Conservation (phyloP, 1,140 invertebrate species). For the Drosophila bocqueti region DNA sequence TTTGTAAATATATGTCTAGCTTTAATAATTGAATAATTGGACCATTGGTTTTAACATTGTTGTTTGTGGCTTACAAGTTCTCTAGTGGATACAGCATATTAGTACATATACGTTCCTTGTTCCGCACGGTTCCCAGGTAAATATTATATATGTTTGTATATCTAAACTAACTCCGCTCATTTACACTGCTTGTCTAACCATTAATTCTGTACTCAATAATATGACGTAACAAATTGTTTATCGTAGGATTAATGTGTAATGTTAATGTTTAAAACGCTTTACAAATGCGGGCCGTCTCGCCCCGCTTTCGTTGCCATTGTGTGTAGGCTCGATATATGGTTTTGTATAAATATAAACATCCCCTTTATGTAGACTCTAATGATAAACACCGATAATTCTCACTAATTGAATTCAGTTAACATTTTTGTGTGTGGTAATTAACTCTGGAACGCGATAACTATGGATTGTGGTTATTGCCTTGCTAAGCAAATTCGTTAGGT, state of each 20-base stretch:
- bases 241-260: conserved; percentile 38
- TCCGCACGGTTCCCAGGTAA: conserved; percentile 78
- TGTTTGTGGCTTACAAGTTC: conserved; percentile 71
- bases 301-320: conserved; percentile 59
- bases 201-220: conserved; percentile 45
- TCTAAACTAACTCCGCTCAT: conserved; percentile 58
- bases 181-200: conserved; percentile 58
- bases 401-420: conserved; percentile 77
- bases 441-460: conserved; percentile 64
- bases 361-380: conserved; percentile 43
- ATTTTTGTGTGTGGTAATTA: conserved; percentile 44
- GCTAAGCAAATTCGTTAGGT: conserved; percentile 83
- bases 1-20: conserved; percentile 31
- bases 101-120: conserved; percentile 54
- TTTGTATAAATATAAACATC: conserved; percentile 45
- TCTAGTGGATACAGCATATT: conserved; percentile 49
- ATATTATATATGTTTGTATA: conserved; percentile 42
- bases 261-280: conserved; percentile 70
- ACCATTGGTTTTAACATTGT: conserved; percentile 78
- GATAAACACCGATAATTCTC: conserved; percentile 61
- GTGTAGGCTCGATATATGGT: conserved; percentile 46
- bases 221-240: conserved; percentile 65
- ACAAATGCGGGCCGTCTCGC: conserved; percentile 61
- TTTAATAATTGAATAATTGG: conserved; percentile 82
- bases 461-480: conserved; percentile 76